These are phyloP conservation scores for Rotaria socialis DNA, from an alignment of 2,888 invertebrate species.

Conservation along the genomic window DNA sequence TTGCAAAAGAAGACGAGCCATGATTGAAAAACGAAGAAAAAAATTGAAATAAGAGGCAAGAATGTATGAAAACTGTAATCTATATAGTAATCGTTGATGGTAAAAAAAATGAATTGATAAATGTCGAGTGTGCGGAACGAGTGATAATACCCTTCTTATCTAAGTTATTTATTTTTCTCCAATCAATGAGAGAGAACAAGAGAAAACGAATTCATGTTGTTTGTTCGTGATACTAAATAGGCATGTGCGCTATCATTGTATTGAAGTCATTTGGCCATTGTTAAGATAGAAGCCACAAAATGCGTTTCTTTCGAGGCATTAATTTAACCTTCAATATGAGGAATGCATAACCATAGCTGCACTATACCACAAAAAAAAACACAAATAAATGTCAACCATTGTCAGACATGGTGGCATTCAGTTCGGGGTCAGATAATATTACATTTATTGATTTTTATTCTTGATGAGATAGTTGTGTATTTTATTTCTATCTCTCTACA, in stretches of 20 bases:
- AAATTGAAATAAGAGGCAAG: not conserved
- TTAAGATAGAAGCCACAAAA: not conserved
- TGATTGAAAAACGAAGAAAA: not conserved
- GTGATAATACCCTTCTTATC: not conserved
- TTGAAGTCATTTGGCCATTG: not conserved
- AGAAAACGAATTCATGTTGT: not conserved
- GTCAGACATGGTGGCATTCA: not conserved
- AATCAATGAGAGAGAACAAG: not conserved
- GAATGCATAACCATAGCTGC: not conserved
- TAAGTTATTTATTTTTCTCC: not conserved
- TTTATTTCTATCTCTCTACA: not conserved
- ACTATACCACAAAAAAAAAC: not conserved
- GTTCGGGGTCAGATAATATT: not conserved
- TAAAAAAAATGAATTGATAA: not conserved
- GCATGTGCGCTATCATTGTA: not conserved
- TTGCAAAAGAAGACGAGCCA: not conserved
- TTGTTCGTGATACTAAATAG: not conserved
- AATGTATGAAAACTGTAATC: not conserved
- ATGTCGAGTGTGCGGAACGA: not conserved
- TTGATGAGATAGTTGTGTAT: not conserved
- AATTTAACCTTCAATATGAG: not conserved
- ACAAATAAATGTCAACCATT: not conserved
- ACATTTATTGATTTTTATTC: not conserved
- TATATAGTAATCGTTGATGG: not conserved
- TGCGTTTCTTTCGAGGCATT: not conserved